These are phyloP conservation scores for Phaetusa simplex DNA, from an alignment of 2,113 vertebrate species.

Conservation along the genomic window DNA sequence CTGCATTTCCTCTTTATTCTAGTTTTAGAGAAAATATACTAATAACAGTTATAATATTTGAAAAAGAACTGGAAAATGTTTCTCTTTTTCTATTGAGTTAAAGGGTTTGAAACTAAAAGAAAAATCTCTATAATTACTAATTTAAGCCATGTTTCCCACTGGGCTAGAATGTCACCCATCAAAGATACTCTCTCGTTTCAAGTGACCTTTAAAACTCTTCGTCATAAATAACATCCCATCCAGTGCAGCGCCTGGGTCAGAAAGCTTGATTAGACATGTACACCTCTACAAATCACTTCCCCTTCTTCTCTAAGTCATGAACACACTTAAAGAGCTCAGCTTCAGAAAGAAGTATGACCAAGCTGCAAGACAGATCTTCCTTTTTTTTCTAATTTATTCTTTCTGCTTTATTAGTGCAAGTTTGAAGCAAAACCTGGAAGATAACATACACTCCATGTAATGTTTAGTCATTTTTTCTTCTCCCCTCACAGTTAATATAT, in stretches of 20 bases:
- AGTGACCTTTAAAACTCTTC: not conserved
- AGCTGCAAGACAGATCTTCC: not conserved
- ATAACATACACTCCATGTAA: not conserved
- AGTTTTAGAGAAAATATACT: not conserved
- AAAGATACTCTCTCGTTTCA: not conserved
- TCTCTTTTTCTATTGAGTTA: not conserved
- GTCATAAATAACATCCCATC: not conserved
- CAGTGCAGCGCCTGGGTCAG: not conserved
- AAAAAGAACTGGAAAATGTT: not conserved
- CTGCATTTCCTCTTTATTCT: not conserved
- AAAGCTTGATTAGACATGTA: not conserved
- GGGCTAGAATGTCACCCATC: not conserved
- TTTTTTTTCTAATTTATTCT: not conserved
- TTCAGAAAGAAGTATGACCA: not conserved
- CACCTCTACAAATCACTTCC: conserved; percentile 5
- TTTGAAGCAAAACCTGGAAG: not conserved
- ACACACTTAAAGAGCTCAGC: not conserved
- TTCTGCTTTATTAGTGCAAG: not conserved
- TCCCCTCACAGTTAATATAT: not conserved
- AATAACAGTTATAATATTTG: not conserved
- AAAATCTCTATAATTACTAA: not conserved
- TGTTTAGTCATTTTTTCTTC: not conserved
- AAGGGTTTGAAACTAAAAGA: not conserved
- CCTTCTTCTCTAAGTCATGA: not conserved
- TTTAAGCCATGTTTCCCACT: not conserved